These are phyloP conservation scores for Potamarius usumacintae DNA, from an alignment of 2,113 vertebrate genomes.

Conservation along the genomic window DNA sequence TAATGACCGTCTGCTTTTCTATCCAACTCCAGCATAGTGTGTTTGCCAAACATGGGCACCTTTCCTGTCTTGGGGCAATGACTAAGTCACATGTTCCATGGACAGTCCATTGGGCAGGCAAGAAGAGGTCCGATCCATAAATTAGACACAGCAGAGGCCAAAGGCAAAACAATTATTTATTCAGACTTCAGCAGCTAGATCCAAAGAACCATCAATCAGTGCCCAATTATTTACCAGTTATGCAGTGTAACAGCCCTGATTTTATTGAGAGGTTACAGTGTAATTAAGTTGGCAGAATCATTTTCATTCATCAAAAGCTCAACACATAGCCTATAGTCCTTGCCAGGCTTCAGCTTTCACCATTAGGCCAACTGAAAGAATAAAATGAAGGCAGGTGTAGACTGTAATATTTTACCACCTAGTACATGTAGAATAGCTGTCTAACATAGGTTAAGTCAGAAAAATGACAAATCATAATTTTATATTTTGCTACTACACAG, in stretches of 20 bases:
- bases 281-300: slow-evolving; percentile 90
- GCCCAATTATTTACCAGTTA: slow-evolving; percentile 88
- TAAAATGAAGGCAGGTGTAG: slow-evolving; percentile 14
- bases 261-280: slow-evolving; percentile 90
- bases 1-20: neutral
- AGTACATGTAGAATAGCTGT: neutral
- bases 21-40: slow-evolving; percentile 33
- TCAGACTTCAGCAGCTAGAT: slow-evolving; percentile 81
- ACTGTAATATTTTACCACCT: neutral
- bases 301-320: slow-evolving; percentile 90
- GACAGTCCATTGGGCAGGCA: slow-evolving; percentile 45
- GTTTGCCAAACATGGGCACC: slow-evolving; percentile 71
- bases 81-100: slow-evolving; percentile 65
- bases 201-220: slow-evolving; percentile 81
- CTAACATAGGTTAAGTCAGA: neutral
- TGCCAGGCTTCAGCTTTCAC: slow-evolving; percentile 71
- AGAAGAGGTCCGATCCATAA: slow-evolving; percentile 76
- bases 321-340: slow-evolving; percentile 74
- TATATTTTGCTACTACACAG: neutral
- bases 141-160: slow-evolving; percentile 83
- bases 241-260: slow-evolving; percentile 84
- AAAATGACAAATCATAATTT: neutral
- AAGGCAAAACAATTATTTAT: slow-evolving; percentile 90
- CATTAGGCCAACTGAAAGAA: slow-evolving; percentile 35
- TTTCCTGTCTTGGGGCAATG: slow-evolving; percentile 65